Evolutionary conservation across 2,113 vertebrate genomes (phyloP), one percentile per base, ranked within the genome.

Genomic region (Aptenodytes forsteri): DNA sequence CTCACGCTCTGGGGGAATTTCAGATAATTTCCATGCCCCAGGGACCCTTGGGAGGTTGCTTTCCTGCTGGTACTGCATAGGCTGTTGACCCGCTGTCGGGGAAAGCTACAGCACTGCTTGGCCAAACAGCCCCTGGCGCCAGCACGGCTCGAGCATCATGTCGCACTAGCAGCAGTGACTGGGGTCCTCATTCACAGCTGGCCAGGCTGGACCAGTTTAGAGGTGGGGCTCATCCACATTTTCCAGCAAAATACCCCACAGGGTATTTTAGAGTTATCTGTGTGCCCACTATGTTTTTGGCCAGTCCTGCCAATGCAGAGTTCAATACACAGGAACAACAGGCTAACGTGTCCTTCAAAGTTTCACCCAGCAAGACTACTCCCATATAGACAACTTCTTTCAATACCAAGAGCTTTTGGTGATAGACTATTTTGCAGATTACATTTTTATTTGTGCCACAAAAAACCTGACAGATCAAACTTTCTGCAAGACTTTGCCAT

Each of bases 1-100:
- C 15, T 77, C 54, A 30, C 0, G 1, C 11, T 83, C 27, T 71
- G 38, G 7, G n/a, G 38, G 46, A 81, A 56, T 66, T 54, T 6
- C 9, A 16, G 50, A 67, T 44, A n/a, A 67, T 26, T 89, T 46
- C 64, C 46, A 59, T 44, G 76, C 18, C 19, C 42, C 30, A 36
- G 14, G 8, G 10, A 32, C 44, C 36, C 10, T 64, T 47, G 29
- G 32, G 19, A 81, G 25, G 16, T 13, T 83, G 42, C 21, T 42
- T 50, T 61, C 38, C 44, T 59, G 26, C 23, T 49, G 52, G 66
- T 15, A 40, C 30, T 49, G 26, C 56, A 17, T 3, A 22, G 16
- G 26, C n/a, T 69, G 62, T 13, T 42, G 36, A 47, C 42, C 12
- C 0, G 0, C 50, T 54, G 18, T 1, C 3, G 4, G 25, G 47